Base-by-base conservation (phyloP, 1,140 invertebrate species). In the Leptinotarsa texana region DNA sequence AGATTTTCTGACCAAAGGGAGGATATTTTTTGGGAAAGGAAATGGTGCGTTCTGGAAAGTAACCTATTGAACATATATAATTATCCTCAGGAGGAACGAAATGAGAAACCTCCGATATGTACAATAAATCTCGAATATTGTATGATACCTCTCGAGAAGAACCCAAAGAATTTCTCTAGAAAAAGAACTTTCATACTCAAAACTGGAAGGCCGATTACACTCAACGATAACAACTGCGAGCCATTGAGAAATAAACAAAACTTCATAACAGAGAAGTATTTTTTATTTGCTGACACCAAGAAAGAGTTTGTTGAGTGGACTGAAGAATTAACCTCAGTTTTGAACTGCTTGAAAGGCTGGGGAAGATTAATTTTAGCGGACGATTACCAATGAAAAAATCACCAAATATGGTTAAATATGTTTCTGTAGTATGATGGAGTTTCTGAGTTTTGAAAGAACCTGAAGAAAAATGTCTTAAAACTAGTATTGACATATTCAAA, bases 41-140 rank as follows among this genome's bases (percentile, higher is more conserved):
- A 73, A 49, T 78, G 75, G 75, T 78, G 77, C 63, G 49, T 69
- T 2, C 33, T 78, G 49, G 61, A 70, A 4, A 73, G 63, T 15
- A 51, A 48, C 8, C 24, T 74, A 13, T 22, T 78, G 5, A 22
- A 18, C 13, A 72, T 78, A 18, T 78, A 75, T 63, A 74, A 71
- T 57, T 72, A 78, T 27, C 77, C 77, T 13, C 61, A 62, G 27
- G 74, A 76, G 6, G 63, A 74, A 51, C 47, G 73, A 4, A 76
- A 74, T 6, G 75, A 67, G 4, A 74, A 65, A 22, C 70, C 74
- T 11, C 74, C 77, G 3, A 3, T 69, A 4, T 61, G 49, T 17
- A 27, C 62, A 21, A 57, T 78, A 17, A 75, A 78, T 69, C 21
- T 78, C 57, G 62, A 70, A 24, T 76, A 73, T 65, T 74, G 75